Percentiles rank a stretch among this genome's conserved stretches.
phyloP scores from a whole-genome alignment of 1,140 invertebrate species.

The Zaprionus vittiger region DNA sequence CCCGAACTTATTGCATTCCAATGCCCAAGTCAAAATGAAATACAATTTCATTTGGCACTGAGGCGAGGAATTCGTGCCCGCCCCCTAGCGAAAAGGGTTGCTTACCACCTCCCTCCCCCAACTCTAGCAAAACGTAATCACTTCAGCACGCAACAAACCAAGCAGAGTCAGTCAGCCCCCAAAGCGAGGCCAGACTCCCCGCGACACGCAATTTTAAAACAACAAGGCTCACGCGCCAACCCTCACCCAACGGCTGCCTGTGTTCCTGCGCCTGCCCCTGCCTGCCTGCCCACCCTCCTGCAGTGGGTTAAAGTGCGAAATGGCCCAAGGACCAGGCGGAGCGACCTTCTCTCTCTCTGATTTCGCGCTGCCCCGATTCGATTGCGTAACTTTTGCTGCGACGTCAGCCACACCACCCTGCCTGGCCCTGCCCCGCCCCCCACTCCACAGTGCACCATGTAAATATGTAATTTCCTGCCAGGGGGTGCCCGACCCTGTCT shows the following conservation, averaged over 20 bases:
- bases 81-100: constrained; percentile 35
- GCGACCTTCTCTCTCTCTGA: constrained; percentile 35
- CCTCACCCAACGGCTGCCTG: constrained; percentile 55
- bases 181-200: constrained; percentile 39
- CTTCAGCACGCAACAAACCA: constrained; percentile 63
- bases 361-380: constrained; percentile 59
- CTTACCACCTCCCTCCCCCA: background rate
- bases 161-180: background rate
- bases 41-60: constrained; percentile 65
- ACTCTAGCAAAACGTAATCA: constrained; percentile 49
- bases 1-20: constrained; percentile 71
- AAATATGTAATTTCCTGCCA: constrained; percentile 74
- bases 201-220: constrained; percentile 77
- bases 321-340: constrained; percentile 54
- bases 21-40: constrained; percentile 66
- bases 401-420: background rate
- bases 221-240: constrained; percentile 71
- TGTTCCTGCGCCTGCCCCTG: constrained; percentile 3
- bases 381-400: constrained; percentile 72
- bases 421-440: constrained; percentile 1
- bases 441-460: constrained; percentile 37
- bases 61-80: constrained; percentile 26
- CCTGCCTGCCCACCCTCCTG: constrained; percentile 29
- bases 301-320: constrained; percentile 58
- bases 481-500: constrained; percentile 29